phyloP scores from a whole-genome alignment of 37 sponge, comb jelly and placozoan genomes.

The Oopsacas minuta region DNA sequence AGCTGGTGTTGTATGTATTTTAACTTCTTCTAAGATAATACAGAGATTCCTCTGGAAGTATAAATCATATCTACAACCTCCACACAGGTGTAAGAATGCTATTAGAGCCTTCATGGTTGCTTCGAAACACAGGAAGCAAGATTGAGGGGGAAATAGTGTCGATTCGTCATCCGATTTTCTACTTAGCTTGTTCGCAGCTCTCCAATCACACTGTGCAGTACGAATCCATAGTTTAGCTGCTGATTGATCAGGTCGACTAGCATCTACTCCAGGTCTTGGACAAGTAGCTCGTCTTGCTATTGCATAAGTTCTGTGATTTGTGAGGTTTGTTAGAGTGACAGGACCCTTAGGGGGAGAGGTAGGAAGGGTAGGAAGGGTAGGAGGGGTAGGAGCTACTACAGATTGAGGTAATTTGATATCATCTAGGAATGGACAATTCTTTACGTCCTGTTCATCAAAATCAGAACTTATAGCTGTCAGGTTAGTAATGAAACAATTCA shows the following conservation, averaged over 20 bases:
- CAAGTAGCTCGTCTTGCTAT: neutral
- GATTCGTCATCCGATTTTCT: neutral
- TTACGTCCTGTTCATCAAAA: neutral
- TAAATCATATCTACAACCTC: neutral
- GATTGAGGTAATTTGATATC: neutral
- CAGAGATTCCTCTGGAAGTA: neutral
- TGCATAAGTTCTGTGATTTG: neutral
- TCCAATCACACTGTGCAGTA: constrained; percentile 1
- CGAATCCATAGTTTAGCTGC: neutral
- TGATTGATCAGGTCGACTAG: neutral
- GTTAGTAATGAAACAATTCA: neutral
- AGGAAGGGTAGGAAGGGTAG: neutral
- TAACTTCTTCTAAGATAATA: neutral
- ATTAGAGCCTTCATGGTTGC: neutral
- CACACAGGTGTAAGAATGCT: neutral
- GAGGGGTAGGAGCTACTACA: neutral
- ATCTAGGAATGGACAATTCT: neutral
- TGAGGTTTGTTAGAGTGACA: neutral
- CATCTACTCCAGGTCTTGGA: neutral
- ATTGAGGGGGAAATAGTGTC: neutral
- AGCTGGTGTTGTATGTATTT: neutral
- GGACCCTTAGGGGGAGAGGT: neutral
- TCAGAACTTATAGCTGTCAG: neutral
- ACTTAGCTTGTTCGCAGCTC: neutral
- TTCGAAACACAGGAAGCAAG: neutral